phyloP scores from a whole-genome alignment of 1,140 invertebrate species.

The Cyrtorhinus lividipennis region DNA sequence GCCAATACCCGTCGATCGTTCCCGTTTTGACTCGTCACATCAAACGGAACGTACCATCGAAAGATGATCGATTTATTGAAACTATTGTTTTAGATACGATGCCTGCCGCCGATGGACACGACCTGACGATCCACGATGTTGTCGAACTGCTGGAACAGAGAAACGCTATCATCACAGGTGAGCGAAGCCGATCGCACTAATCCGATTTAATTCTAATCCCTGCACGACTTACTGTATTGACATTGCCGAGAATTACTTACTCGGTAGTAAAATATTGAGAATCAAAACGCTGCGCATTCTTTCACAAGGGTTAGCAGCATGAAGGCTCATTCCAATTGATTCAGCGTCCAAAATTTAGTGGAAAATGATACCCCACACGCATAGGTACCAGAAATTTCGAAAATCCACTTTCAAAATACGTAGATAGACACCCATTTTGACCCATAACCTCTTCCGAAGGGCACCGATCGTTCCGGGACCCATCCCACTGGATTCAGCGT shows the following conservation, averaged over 20 bases:
- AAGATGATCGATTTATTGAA: not conserved
- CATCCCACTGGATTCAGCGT: too few relatives aligned
- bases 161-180: constrained; percentile 76
- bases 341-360: too few relatives aligned
- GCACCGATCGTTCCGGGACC: too few relatives aligned
- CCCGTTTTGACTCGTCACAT: not conserved
- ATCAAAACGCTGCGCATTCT: too few relatives aligned
- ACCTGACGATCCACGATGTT: constrained; percentile 58
- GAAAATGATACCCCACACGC: too few relatives aligned
- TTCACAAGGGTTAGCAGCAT: too few relatives aligned
- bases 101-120: constrained; percentile 27
- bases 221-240: not conserved
- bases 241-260: not conserved
- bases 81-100: constrained; percentile 34
- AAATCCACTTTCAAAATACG: too few relatives aligned
- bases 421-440: too few relatives aligned
- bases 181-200: constrained; percentile 23
- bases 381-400: too few relatives aligned
- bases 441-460: too few relatives aligned
- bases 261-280: too few relatives aligned
- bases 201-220: not conserved
- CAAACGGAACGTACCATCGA: not conserved
- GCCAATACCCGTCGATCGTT: not conserved
- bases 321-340: too few relatives aligned
- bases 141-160: constrained; percentile 70